Percentiles rank a stretch among this genome's conserved stretches.
Evolutionary conservation across 2,888 invertebrate species (phyloP).

Genomic region (Meliscaeva auricollis): DNA sequence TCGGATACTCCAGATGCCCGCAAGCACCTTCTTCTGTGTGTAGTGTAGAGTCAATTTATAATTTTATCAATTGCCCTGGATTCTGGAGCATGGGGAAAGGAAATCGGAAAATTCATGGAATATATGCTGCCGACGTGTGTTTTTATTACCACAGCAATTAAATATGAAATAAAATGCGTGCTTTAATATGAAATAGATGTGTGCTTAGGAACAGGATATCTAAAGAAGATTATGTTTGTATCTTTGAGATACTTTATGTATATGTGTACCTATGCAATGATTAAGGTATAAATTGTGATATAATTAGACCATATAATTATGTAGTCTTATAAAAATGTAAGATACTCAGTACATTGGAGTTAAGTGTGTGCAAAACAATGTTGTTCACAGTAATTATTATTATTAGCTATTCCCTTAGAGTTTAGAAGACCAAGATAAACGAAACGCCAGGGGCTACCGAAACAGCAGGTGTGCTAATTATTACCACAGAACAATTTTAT

Average conservation of each 20-base stretch:
- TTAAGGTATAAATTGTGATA: conserved; percentile 39
- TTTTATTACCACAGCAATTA: conserved; percentile 55
- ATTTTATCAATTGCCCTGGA: conserved; percentile 60
- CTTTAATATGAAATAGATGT: conserved; percentile 52
- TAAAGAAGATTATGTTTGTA: conserved; percentile 20
- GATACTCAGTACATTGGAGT: neutral
- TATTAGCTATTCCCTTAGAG: no score
- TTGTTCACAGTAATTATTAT: neutral
- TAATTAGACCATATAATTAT: conserved; percentile 21
- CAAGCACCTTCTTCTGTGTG: conserved; percentile 40
- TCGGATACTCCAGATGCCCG: conserved; percentile 7
- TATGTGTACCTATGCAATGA: neutral
- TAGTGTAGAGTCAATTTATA: conserved; percentile 65
- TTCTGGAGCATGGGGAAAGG: conserved; percentile 14
- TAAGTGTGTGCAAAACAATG: conserved; percentile 38
- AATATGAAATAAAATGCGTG: conserved; percentile 65
- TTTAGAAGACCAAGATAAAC: neutral
- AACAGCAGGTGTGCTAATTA: conserved; percentile 70
- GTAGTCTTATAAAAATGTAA: no score
- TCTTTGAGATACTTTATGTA: conserved; percentile 5
- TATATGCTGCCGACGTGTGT: conserved; percentile 54
- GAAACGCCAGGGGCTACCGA: conserved; percentile 20
- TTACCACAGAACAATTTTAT: conserved; percentile 40
- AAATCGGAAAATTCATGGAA: conserved; percentile 38
- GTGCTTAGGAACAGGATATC: conserved; percentile 57